phyloP scores from a whole-genome alignment of 2,888 invertebrate genomes.

The Dasysyrphus albostriatus region DNA sequence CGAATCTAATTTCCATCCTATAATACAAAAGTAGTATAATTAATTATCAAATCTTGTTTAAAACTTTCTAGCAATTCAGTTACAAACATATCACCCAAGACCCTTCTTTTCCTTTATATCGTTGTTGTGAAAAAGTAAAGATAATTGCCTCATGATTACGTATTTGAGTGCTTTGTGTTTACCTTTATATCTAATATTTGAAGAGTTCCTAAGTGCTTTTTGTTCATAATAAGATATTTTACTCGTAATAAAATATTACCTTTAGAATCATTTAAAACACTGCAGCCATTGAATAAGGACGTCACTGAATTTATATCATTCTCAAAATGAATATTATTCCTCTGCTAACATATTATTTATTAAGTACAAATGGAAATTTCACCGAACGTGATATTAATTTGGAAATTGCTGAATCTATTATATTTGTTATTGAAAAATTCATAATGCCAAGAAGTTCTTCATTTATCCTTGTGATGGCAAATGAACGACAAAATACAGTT shows the following conservation, averaged over 20 bases:
- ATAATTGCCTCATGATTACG: neutral
- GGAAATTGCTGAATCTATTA: conserved; percentile 77
- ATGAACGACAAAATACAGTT: conserved; percentile 73
- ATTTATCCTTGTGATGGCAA: conserved; percentile 78
- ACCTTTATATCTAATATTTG: neutral
- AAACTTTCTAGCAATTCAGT: too few relatives aligned
- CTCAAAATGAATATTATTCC: conserved; percentile 23
- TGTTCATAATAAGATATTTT: neutral
- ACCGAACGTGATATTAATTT: conserved; percentile 72
- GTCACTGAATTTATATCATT: neutral
- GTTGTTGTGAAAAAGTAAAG: too few relatives aligned
- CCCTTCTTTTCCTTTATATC: too few relatives aligned
- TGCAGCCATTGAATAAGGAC: neutral
- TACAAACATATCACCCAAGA: too few relatives aligned
- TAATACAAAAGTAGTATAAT: too few relatives aligned
- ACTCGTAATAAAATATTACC: too few relatives aligned
- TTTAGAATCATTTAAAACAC: neutral
- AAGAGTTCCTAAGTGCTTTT: neutral
- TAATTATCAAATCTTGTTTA: too few relatives aligned
- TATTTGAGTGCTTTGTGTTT: neutral
- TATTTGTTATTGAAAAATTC: conserved; percentile 77
- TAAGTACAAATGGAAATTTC: conserved; percentile 12
- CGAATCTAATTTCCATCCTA: too few relatives aligned
- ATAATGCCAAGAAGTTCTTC: conserved; percentile 76
- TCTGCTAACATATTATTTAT: neutral